Conservation (phyloP, 2,888 invertebrate species). For the Bursaphelenchus okinawaensis region DNA sequence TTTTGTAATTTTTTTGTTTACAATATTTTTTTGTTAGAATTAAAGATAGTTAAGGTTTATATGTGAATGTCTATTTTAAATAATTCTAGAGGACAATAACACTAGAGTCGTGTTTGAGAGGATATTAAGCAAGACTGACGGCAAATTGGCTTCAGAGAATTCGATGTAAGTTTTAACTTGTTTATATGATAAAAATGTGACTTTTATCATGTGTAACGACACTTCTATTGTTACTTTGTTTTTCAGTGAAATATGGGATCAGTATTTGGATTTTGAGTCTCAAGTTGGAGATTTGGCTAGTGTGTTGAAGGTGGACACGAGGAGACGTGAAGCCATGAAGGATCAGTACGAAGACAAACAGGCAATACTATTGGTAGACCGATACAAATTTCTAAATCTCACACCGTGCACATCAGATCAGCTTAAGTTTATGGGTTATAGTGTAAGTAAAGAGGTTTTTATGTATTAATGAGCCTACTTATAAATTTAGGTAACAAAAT, state of each 20-base stretch:
- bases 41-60: constrained; percentile 12
- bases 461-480: too few species aligned
- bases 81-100: constrained; percentile 86
- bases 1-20: constrained; percentile 1
- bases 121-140: constrained; percentile 72
- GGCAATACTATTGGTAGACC: constrained; percentile 89
- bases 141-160: constrained; percentile 24
- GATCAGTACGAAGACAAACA: constrained; percentile 94
- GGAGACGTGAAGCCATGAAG: constrained; percentile 79
- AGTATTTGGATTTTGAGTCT: constrained; percentile 94
- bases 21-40: constrained; percentile 1
- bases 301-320: constrained; percentile 91
- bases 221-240: constrained; percentile 3
- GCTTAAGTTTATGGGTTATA: constrained; percentile 67
- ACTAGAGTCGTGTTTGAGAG: constrained; percentile 96
- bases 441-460: constrained; percentile 21
- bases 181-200: neutral
- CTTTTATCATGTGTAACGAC: constrained; percentile 9
- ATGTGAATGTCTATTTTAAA: too few species aligned
- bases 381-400: constrained; percentile 85
- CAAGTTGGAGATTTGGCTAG: constrained; percentile 94
- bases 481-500: neutral
- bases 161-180: constrained; percentile 18
- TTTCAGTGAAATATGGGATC: constrained; percentile 88
- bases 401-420: constrained; percentile 87